Conservation (phyloP, 2,797 vertebrate genomes). For the Sorex maritimensis region DNA sequence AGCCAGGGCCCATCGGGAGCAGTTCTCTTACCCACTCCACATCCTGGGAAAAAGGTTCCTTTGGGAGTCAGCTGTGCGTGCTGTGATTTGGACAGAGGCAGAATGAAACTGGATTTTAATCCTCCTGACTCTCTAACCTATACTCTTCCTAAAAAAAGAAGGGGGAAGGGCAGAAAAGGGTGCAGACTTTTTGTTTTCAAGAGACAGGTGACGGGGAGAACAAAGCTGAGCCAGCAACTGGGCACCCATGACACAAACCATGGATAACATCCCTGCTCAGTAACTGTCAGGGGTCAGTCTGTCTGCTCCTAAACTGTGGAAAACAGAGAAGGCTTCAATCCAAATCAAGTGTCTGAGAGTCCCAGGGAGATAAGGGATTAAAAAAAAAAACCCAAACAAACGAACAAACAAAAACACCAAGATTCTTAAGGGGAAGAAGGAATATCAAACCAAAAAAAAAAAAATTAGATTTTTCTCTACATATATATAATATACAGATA, state of each 20-base stretch:
- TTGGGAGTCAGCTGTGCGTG: constrained; percentile 24
- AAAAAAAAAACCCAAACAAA: background rate
- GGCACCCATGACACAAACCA: background rate
- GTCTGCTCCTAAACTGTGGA: background rate
- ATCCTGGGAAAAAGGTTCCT: constrained; percentile 24
- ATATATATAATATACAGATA: constrained; percentile 88
- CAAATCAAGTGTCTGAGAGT: constrained; percentile 36
- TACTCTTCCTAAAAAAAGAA: constrained; percentile 14
- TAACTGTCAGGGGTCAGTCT: background rate
- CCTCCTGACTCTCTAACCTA: background rate
- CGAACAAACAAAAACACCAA: background rate
- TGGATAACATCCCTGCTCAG: background rate
- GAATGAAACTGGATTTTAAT: constrained; percentile 23
- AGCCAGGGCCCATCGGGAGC: background rate
- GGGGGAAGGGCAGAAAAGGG: constrained; percentile 35
- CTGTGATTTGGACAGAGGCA: background rate
- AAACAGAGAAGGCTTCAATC: background rate
- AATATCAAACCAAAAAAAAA: constrained; percentile 86
- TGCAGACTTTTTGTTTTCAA: constrained; percentile 54
- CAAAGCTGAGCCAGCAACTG: background rate
- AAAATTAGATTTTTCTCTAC: constrained; percentile 88
- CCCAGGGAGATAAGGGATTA: constrained; percentile 72
- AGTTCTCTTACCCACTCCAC: background rate
- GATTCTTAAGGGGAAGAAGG: constrained; percentile 73
- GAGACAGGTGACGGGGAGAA: constrained; percentile 13